phyloP scores from a whole-genome alignment of 2,113 vertebrate species.

The Varanus komodoensis region DNA sequence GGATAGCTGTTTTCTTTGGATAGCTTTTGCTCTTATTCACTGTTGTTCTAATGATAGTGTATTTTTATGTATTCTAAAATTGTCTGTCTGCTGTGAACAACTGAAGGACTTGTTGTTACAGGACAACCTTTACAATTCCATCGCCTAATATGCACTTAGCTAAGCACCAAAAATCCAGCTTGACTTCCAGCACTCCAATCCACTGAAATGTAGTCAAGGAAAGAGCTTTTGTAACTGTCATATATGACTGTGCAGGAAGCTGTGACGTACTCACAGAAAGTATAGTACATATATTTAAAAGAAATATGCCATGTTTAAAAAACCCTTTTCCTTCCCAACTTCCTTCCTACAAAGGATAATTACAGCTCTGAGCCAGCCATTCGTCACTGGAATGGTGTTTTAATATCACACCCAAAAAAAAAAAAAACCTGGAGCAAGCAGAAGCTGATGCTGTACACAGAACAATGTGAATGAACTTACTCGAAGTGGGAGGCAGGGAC shows the following conservation, averaged over 20 bases:
- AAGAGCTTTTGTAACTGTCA: background rate
- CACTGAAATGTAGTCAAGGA: background rate
- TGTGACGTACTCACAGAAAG: background rate
- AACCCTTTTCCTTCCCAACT: background rate
- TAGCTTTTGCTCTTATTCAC: background rate
- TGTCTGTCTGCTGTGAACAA: background rate
- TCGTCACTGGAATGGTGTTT: background rate
- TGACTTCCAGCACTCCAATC: background rate
- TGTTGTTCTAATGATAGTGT: background rate
- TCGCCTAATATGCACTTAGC: constrained; percentile 1
- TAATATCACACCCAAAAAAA: background rate
- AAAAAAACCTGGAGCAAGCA: background rate
- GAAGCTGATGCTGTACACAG: background rate
- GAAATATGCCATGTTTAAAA: background rate
- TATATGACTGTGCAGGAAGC: background rate
- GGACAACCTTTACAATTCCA: background rate
- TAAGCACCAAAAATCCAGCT: background rate
- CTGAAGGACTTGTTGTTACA: background rate
- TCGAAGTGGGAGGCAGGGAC: no score
- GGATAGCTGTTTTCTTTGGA: background rate
- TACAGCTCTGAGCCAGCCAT: background rate
- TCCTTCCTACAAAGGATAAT: background rate
- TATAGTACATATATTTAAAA: background rate
- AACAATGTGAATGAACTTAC: background rate
- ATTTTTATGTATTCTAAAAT: background rate